Conservation (phyloP, 2,797 vertebrate genomes). For the Leptatherina wallacei region DNA sequence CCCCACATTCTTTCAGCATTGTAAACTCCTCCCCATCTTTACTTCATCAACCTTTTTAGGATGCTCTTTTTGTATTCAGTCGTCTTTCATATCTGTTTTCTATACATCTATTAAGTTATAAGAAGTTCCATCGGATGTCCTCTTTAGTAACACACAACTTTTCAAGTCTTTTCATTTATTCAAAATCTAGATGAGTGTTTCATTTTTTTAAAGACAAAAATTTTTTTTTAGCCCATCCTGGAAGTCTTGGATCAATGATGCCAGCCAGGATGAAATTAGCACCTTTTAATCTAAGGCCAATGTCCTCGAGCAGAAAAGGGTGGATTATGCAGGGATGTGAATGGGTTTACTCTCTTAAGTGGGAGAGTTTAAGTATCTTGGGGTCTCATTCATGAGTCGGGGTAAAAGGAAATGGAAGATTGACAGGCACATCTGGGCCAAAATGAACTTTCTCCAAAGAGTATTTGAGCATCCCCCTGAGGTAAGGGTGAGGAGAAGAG, state of each 20-base stretch:
- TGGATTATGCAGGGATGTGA: not conserved
- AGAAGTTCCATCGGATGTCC: not conserved
- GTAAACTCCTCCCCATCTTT: too few species aligned
- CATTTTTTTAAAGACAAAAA: not conserved
- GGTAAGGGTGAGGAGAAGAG: not conserved
- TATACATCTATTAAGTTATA: not conserved
- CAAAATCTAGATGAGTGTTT: not conserved
- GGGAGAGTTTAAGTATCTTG: not conserved
- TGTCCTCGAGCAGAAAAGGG: not conserved
- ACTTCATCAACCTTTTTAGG: not conserved
- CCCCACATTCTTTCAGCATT: too few species aligned
- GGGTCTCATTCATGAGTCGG: not conserved
- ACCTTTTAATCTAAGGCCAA: not conserved
- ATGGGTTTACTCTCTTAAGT: not conserved
- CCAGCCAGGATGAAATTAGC: not conserved
- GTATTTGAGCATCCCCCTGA: not conserved
- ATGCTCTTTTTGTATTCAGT: not conserved
- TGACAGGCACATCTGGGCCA: not conserved
- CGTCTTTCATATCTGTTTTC: not conserved
- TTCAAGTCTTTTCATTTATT: not conserved
- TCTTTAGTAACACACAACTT: not conserved
- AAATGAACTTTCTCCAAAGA: not conserved
- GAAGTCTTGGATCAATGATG: not conserved
- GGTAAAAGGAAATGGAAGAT: not conserved
- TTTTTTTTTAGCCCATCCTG: not conserved